Evolutionary conservation across 2,797 vertebrate genomes (phyloP).

Genomic region (Muscicapa striata): DNA sequence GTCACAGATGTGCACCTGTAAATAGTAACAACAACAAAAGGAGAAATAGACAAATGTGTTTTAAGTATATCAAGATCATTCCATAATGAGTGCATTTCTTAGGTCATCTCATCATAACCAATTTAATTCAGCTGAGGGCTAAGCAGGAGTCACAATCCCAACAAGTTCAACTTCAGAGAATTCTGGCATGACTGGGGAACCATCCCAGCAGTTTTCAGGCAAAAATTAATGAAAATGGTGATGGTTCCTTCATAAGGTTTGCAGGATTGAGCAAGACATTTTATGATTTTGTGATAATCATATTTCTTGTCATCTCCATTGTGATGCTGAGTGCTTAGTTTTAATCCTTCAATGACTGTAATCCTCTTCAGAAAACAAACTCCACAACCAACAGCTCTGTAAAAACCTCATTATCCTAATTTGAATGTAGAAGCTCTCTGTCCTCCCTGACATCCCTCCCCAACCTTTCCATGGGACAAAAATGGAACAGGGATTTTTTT

Average conservation of each 20-base stretch:
- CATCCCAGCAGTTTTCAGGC: not conserved
- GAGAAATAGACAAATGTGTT: not conserved
- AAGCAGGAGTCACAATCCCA: not conserved
- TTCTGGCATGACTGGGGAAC: not conserved
- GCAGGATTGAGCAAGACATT: not conserved
- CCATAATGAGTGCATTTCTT: not conserved
- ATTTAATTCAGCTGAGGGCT: not conserved
- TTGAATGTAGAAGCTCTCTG: not conserved
- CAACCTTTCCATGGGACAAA: not conserved
- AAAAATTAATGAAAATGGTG: not conserved
- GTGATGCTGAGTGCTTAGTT: not conserved
- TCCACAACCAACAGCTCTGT: not conserved
- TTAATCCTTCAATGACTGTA: not conserved
- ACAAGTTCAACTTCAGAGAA: not conserved
- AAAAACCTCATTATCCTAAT: not conserved
- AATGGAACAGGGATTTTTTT: not conserved
- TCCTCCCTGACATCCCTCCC: not conserved
- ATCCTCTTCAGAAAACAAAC: constrained; percentile 35
- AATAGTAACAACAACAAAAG: not conserved
- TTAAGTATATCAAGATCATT: not conserved
- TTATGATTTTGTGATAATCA: not conserved
- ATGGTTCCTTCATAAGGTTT: not conserved
- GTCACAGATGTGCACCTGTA: not conserved
- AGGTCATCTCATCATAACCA: not conserved
- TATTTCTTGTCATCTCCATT: not conserved